These are phyloP conservation scores for Caranx melampygus DNA, from an alignment of 2,113 vertebrate species.

Conservation along the genomic window DNA sequence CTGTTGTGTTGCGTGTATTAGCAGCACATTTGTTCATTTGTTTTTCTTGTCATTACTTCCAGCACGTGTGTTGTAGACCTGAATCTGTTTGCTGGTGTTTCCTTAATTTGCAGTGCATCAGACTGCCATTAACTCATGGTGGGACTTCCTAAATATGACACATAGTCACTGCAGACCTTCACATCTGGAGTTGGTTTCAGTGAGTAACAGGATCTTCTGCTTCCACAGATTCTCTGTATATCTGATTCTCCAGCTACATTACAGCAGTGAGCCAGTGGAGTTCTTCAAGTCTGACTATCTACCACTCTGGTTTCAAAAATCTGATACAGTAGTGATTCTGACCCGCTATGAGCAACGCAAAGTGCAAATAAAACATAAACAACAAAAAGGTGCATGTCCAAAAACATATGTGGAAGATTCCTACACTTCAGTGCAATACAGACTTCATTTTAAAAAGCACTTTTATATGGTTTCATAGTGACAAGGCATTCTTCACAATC, in stretches of 20 bases:
- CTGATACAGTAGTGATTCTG: slow-evolving; percentile 38
- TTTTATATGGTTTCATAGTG: slow-evolving; percentile 45
- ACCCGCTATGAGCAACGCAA: slow-evolving; percentile 46
- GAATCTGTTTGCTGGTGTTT: neutral
- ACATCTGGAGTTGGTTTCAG: slow-evolving; percentile 13
- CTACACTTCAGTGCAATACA: slow-evolving; percentile 78
- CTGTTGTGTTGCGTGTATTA: no score
- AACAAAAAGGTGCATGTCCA: slow-evolving; percentile 54
- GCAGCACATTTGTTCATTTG: no score
- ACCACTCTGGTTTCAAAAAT: slow-evolving; percentile 26
- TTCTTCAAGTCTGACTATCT: slow-evolving; percentile 45
- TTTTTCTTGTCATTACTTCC: no score
- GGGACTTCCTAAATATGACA: slow-evolving; percentile 6
- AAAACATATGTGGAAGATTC: slow-evolving; percentile 30
- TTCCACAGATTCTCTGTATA: neutral
- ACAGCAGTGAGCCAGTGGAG: slow-evolving; percentile 24
- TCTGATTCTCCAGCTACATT: slow-evolving; percentile 6
- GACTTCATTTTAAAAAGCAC: slow-evolving; percentile 65
- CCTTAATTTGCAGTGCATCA: neutral
- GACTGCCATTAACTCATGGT: neutral
- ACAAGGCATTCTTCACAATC: slow-evolving; percentile 34
- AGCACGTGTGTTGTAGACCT: no score
- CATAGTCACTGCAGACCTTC: neutral
- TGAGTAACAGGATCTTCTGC: slow-evolving; percentile 5
- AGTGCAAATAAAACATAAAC: slow-evolving; percentile 58